phyloP scores from a whole-genome alignment of 1,140 invertebrate genomes.

The Drosophila teissieri region DNA sequence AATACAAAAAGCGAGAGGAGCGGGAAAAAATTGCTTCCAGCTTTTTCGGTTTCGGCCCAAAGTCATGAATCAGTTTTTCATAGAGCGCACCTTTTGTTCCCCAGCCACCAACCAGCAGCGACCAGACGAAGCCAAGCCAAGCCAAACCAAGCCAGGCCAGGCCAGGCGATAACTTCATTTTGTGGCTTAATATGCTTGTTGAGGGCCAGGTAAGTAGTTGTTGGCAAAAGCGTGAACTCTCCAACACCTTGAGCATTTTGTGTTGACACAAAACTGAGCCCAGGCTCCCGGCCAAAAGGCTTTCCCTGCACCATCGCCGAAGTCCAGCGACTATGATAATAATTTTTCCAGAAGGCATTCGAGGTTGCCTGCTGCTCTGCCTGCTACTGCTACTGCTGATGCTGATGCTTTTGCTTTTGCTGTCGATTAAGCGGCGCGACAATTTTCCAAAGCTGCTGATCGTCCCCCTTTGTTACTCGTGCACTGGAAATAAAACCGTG shows the following conservation, averaged over 20 bases:
- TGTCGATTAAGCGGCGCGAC: conserved; percentile 79
- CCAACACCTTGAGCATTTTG: conserved; percentile 77
- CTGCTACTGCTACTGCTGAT: conserved; percentile 19
- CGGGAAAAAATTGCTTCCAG: conserved; percentile 38
- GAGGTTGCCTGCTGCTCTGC: conserved; percentile 34
- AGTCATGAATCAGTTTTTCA: conserved; percentile 82
- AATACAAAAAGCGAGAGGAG: conserved; percentile 33
- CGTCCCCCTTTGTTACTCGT: neutral
- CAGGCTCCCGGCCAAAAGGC: conserved; percentile 16
- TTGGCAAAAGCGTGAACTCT: conserved; percentile 77
- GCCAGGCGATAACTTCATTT: conserved; percentile 77
- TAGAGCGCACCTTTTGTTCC: conserved; percentile 69
- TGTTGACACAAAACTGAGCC: conserved; percentile 66
- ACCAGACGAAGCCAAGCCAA: neutral
- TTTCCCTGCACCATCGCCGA: conserved; percentile 48
- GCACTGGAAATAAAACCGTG: neutral
- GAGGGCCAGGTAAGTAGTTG: conserved; percentile 71
- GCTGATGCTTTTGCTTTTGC: conserved; percentile 57
- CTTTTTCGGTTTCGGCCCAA: conserved; percentile 26
- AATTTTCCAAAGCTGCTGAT: conserved; percentile 71
- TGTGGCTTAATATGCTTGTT: conserved; percentile 82
- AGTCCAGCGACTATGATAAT: conserved; percentile 69
- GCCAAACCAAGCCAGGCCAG: neutral
- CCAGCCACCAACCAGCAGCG: neutral
- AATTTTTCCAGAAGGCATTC: conserved; percentile 61